Conservation (phyloP, 2,888 invertebrate genomes). For the Lapara coniferarum region DNA sequence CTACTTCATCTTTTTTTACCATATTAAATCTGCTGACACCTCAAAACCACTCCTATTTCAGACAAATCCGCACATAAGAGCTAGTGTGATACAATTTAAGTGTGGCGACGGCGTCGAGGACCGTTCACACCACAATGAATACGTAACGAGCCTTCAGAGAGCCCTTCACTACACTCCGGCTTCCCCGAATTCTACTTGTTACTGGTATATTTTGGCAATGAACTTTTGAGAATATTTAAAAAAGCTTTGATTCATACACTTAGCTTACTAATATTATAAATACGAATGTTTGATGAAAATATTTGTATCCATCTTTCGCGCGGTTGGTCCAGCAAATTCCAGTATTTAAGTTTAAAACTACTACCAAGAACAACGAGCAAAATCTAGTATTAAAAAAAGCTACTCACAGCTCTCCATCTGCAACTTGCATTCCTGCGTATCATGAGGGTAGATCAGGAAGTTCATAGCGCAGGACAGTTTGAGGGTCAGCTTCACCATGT, state of each 20-base stretch:
- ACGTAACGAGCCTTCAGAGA: slow-evolving; percentile 42
- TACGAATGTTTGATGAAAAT: no score
- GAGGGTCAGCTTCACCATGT: slow-evolving; percentile 92
- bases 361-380: no score
- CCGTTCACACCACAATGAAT: slow-evolving; percentile 43
- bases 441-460: slow-evolving; percentile 96
- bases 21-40: no score
- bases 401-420: slow-evolving; percentile 97
- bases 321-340: no score
- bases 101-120: slow-evolving; percentile 41
- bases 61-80: background rate
- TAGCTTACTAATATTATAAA: no score
- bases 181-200: slow-evolving; percentile 4
- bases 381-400: background rate
- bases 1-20: no score
- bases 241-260: no score
- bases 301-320: no score
- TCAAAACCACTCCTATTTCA: background rate
- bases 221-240: background rate
- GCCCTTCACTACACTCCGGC: background rate
- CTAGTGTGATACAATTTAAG: slow-evolving; percentile 41
- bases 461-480: slow-evolving; percentile 97
- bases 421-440: slow-evolving; percentile 96
- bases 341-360: no score
- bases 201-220: background rate